A percentile compares a stretch with the other conserved stretches of the same genome.
Conservation (phyloP, 1,140 invertebrate species). For the Drosophila mauritiana region DNA sequence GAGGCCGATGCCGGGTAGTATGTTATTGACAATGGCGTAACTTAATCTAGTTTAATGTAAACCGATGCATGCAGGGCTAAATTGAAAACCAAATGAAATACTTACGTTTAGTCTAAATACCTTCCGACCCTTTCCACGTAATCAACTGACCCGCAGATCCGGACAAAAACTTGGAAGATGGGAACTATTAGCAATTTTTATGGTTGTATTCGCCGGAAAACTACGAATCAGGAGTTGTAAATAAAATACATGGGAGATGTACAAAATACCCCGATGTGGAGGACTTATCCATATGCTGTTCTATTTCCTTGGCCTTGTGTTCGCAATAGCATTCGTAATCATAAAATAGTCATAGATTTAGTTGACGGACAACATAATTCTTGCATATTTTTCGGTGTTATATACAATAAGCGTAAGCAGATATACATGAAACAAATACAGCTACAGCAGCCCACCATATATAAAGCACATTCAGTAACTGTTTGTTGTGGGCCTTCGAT, state of each 20-base stretch:
- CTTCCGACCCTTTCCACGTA: slow-evolving; percentile 20
- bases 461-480: slow-evolving; percentile 48
- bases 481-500: slow-evolving; percentile 57
- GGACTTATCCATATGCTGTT: slow-evolving; percentile 1
- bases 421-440: slow-evolving; percentile 36
- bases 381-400: slow-evolving; percentile 56
- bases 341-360: slow-evolving; percentile 53
- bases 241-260: slow-evolving; percentile 32
- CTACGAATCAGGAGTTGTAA: slow-evolving; percentile 39
- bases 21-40: slow-evolving; percentile 64
- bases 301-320: slow-evolving; percentile 14
- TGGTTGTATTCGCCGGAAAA: slow-evolving; percentile 72
- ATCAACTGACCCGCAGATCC: slow-evolving; percentile 1
- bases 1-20: slow-evolving; percentile 53
- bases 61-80: slow-evolving; percentile 48
- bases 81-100: slow-evolving; percentile 39
- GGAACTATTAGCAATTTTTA: slow-evolving; percentile 82
- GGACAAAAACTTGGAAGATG: slow-evolving; percentile 23
- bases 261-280: slow-evolving; percentile 1
- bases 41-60: slow-evolving; percentile 63
- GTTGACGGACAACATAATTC: slow-evolving; percentile 43
- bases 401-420: slow-evolving; percentile 52
- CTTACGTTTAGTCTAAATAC: slow-evolving; percentile 39
- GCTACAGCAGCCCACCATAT: slow-evolving; percentile 68
- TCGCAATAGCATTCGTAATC: slow-evolving; percentile 34